Evolutionary conservation across 1,140 invertebrate genomes (phyloP).

Genomic region (Nautilus pompilius): DNA sequence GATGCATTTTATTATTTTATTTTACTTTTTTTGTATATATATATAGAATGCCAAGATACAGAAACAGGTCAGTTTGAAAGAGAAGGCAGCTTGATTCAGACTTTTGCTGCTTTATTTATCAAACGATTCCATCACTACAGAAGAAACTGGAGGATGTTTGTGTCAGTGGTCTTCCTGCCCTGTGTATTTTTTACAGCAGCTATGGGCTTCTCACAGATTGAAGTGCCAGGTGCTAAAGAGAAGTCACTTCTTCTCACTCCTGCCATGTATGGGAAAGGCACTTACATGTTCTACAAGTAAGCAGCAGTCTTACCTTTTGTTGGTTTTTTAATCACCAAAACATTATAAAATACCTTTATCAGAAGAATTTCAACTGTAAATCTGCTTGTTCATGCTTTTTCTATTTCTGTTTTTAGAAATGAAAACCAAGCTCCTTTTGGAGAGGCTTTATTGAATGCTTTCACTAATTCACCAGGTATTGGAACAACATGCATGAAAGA

Average conservation of each 20-base stretch:
- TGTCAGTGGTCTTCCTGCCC: constrained; percentile 42
- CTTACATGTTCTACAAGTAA: constrained; percentile 38
- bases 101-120: constrained; percentile 35
- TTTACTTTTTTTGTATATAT: too few species aligned
- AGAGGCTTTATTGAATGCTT: constrained; percentile 13
- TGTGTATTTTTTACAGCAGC: constrained; percentile 34
- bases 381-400: not conserved
- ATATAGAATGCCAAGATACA: too few species aligned
- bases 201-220: constrained; percentile 35
- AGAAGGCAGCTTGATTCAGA: too few species aligned
- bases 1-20: too few species aligned
- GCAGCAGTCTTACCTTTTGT: constrained; percentile 7
- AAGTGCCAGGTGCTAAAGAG: constrained; percentile 19
- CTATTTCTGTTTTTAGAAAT: constrained; percentile 20
- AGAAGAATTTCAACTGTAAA: too few species aligned
- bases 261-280: constrained; percentile 45
- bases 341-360: too few species aligned
- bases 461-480: constrained; percentile 25
- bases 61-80: too few species aligned
- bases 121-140: constrained; percentile 51
- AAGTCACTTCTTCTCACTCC: constrained; percentile 41
- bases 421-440: constrained; percentile 5
- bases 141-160: constrained; percentile 39
- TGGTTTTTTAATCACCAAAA: too few species aligned
- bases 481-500: constrained; percentile 37